Percentiles rank a stretch among this genome's conserved stretches.
phyloP scores from a whole-genome alignment of 2,797 vertebrate genomes.

The Neosilurus hyrtlii region DNA sequence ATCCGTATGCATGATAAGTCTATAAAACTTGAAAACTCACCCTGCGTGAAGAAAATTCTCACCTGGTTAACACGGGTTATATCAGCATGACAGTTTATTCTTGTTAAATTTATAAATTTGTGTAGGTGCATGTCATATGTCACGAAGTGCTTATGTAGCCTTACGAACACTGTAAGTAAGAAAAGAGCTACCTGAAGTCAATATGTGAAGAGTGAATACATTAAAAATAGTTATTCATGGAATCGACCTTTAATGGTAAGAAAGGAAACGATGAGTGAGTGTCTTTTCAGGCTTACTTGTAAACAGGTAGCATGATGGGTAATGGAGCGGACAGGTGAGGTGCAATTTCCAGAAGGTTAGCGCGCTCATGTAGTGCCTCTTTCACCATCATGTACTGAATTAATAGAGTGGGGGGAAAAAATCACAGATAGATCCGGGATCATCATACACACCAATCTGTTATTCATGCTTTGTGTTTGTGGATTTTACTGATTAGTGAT shows the following conservation, averaged over 20 bases:
- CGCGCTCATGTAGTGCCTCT: conserved; percentile 91
- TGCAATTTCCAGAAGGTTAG: conserved; percentile 91
- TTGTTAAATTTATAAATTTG: not conserved
- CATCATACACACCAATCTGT: not conserved
- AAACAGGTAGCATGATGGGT: conserved; percentile 98
- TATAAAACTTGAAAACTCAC: not conserved
- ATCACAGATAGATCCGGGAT: not conserved
- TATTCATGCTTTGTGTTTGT: not conserved
- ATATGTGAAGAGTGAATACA: too few relatives aligned
- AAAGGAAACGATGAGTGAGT: not conserved
- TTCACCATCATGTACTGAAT: conserved; percentile 95
- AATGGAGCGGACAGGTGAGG: conserved; percentile 90
- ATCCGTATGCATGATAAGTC: too few relatives aligned
- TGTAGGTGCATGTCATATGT: not conserved
- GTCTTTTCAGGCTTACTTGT: conserved; percentile 81
- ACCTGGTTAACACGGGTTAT: not conserved
- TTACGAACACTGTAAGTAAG: not conserved
- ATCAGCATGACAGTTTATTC: not conserved
- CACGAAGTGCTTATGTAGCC: not conserved
- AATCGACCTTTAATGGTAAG: too few relatives aligned
- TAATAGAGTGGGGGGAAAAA: conserved; percentile 9
- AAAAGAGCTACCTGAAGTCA: not conserved
- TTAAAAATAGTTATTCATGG: not conserved
- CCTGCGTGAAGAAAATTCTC: not conserved
- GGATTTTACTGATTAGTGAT: not conserved